These are phyloP conservation scores for Dicaeum eximium DNA, from an alignment of 2,113 vertebrate genomes.

Conservation along the genomic window DNA sequence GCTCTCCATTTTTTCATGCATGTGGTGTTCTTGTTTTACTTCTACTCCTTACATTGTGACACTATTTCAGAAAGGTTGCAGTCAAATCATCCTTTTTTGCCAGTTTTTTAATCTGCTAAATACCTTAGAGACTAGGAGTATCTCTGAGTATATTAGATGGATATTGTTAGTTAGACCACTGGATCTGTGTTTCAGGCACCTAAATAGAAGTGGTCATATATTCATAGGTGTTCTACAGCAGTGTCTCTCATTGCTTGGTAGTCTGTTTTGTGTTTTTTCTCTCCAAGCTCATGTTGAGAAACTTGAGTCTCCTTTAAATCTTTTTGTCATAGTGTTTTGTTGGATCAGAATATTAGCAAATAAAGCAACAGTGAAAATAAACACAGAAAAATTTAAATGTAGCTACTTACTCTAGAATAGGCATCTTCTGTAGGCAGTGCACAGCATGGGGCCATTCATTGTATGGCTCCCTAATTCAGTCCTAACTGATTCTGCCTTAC, in stretches of 20 bases:
- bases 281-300: background rate
- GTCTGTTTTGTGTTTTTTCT: background rate
- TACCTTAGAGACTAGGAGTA: background rate
- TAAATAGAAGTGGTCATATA: background rate
- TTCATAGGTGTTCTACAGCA: background rate
- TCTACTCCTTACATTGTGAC: background rate
- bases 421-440: background rate
- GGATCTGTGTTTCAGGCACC: background rate
- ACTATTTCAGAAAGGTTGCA: background rate
- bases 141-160: background rate
- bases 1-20: background rate
- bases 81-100: background rate
- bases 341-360: background rate
- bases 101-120: background rate
- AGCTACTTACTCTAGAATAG: background rate
- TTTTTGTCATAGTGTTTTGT: background rate
- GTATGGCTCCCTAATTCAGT: background rate
- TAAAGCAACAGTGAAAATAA: background rate
- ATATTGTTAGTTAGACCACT: background rate
- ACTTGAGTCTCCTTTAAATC: background rate
- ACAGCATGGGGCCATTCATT: background rate
- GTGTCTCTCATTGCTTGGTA: background rate
- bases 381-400: background rate
- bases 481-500: background rate
- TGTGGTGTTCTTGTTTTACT: background rate